A percentile compares a stretch with the other conserved stretches of the same genome.
Evolutionary conservation across 2,888 invertebrate genomes (phyloP).

Genomic region (Acanthococcus lagerstroemiae): DNA sequence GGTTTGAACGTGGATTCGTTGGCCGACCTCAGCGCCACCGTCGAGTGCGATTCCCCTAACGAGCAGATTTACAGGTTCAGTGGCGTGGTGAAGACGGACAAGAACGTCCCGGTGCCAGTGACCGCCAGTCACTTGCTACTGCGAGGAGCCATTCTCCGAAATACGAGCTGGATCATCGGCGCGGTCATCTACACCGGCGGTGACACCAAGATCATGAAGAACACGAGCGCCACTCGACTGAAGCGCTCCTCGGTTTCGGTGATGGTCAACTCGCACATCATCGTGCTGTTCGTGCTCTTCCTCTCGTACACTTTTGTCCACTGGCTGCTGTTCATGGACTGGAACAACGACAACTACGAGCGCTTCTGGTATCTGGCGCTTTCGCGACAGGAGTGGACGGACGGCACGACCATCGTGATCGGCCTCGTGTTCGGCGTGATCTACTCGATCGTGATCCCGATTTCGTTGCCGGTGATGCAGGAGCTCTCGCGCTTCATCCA

Average conservation of each 20-base stretch:
- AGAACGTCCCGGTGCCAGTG: constrained; percentile 1
- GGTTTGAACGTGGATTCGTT: background rate
- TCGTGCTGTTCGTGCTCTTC: constrained; percentile 12
- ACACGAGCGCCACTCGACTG: background rate
- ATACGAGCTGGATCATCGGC: constrained; percentile 31
- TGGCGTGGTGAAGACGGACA: constrained; percentile 14
- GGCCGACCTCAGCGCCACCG: background rate
- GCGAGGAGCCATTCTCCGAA: constrained; percentile 28
- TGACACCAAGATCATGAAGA: constrained; percentile 32
- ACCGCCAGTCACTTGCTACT: constrained; percentile 22
- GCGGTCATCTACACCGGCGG: constrained; percentile 30
- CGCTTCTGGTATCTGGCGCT: constrained; percentile 2
- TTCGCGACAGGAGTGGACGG: background rate
- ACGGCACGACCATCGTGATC: background rate
- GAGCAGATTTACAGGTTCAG: constrained; percentile 21
- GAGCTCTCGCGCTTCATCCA: constrained; percentile 49
- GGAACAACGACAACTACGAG: constrained; percentile 5
- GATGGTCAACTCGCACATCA: constrained; percentile 13
- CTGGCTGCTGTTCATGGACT: background rate
- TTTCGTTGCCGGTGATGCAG: constrained; percentile 25
- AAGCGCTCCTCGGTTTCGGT: constrained; percentile 27
- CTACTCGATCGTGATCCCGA: constrained; percentile 23
- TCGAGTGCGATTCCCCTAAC: constrained; percentile 32
- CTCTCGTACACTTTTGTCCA: background rate
- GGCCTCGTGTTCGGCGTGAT: constrained; percentile 10